phyloP scores from a whole-genome alignment of 2,797 vertebrate species.

The Betta splendens region DNA sequence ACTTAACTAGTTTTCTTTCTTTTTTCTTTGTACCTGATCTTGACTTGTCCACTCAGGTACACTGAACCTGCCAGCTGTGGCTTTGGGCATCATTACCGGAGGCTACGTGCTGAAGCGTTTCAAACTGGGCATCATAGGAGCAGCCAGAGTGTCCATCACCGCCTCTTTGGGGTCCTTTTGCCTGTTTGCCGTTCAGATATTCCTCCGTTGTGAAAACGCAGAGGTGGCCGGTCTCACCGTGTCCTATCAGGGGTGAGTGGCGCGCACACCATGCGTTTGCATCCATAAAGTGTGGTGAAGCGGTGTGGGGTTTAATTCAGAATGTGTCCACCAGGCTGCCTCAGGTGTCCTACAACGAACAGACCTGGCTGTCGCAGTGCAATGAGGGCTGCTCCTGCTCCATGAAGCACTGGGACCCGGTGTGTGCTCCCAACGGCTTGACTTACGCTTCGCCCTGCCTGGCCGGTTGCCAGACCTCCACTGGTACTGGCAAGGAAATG shows the following conservation, averaged over 20 bases:
- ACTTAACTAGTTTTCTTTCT: too few species aligned
- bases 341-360: constrained; percentile 71
- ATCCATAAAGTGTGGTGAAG: too few species aligned
- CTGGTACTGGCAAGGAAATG: constrained; percentile 77
- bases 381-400: constrained; percentile 89
- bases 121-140: constrained; percentile 84
- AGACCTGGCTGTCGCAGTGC: constrained; percentile 86
- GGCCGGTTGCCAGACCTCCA: constrained; percentile 87
- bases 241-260: constrained; percentile 88
- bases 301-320: neutral
- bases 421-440: constrained; percentile 88
- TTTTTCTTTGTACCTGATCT: too few species aligned
- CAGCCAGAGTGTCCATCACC: constrained; percentile 83
- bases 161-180: constrained; percentile 81
- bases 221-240: constrained; percentile 89
- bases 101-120: constrained; percentile 91
- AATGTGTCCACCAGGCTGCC: constrained; percentile 69
- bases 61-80: constrained; percentile 93
- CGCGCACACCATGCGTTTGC: neutral
- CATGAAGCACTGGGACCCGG: constrained; percentile 89
- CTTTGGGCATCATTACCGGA: constrained; percentile 91
- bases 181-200: constrained; percentile 80
- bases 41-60: constrained; percentile 78
- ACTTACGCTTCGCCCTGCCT: constrained; percentile 92
- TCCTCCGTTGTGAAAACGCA: constrained; percentile 86